Percentiles rank a stretch among this genome's conserved stretches.
phyloP scores from a whole-genome alignment of 2,113 vertebrate species.

The Bothrops jararaca region DNA sequence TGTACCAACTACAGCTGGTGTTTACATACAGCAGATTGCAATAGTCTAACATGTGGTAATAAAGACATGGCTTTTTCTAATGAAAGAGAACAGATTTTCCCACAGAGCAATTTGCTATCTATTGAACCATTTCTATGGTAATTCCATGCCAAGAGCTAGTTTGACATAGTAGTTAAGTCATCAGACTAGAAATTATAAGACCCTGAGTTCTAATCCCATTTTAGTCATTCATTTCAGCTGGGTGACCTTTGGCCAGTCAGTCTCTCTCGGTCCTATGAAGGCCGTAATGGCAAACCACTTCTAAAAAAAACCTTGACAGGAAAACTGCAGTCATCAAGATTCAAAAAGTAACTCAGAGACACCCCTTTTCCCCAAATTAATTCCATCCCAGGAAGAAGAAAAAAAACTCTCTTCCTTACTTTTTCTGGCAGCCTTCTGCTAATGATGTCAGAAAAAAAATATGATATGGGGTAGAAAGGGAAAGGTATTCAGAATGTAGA shows the following conservation, averaged over 20 bases:
- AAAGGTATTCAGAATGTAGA: not conserved
- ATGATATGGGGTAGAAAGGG: not conserved
- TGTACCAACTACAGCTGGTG: not conserved
- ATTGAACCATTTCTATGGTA: not conserved
- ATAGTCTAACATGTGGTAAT: not conserved
- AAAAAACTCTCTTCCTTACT: not conserved
- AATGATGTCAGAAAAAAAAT: not conserved
- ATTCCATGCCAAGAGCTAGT: not conserved
- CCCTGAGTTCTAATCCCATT: not conserved
- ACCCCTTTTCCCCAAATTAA: not conserved
- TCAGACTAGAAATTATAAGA: not conserved
- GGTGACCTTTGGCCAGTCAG: not conserved
- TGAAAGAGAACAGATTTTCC: not conserved
- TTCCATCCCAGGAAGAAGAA: not conserved
- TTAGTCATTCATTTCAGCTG: not conserved
- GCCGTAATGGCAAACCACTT: not conserved
- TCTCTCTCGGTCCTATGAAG: not conserved
- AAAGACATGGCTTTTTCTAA: not conserved
- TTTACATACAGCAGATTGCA: not conserved
- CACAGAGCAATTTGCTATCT: not conserved
- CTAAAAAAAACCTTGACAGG: not conserved
- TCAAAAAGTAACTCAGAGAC: not conserved
- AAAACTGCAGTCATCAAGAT: not conserved
- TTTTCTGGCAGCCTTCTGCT: not conserved
- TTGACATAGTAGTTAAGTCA: not conserved